Evolutionary conservation across 2,888 invertebrate species (phyloP).

Genomic region (Drosophila pseudotalamancana): DNA sequence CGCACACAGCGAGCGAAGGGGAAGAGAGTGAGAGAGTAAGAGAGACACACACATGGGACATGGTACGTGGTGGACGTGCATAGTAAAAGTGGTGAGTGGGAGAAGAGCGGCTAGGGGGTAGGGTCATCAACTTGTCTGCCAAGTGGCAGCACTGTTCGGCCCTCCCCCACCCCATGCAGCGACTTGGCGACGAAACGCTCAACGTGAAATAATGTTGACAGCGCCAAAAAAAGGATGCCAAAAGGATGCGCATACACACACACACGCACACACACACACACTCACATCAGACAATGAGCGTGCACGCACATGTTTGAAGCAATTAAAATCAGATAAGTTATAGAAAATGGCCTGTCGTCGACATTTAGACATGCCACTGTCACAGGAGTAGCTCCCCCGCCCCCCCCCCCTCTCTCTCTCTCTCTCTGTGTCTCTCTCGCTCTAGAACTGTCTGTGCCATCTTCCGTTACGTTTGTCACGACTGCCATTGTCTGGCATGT

Average conservation of each 20-base stretch:
- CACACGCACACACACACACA: conserved; percentile 11
- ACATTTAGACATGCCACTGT: conserved; percentile 74
- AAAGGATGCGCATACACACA: conserved; percentile 22
- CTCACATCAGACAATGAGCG: conserved; percentile 38
- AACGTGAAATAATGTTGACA: conserved; percentile 76
- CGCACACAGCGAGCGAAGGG: conserved; percentile 10
- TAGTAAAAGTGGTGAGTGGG: neutral
- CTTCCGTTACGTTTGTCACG: conserved; percentile 77
- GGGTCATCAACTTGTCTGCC: conserved; percentile 70
- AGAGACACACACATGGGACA: conserved; percentile 44
- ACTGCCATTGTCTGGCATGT: conserved; percentile 50
- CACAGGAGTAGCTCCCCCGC: conserved; percentile 19
- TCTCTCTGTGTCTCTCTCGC: neutral
- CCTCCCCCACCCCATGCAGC: neutral
- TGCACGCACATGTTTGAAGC: conserved; percentile 73
- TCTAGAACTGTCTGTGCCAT: conserved; percentile 46
- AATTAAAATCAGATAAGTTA: conserved; percentile 83
- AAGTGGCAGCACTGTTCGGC: conserved; percentile 33
- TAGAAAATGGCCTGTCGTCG: conserved; percentile 79
- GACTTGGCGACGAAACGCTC: conserved; percentile 18
- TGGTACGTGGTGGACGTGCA: conserved; percentile 40
- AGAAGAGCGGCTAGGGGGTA: neutral
- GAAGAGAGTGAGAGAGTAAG: neutral
- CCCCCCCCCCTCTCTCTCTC: neutral
- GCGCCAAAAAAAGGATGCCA: conserved; percentile 64